These are phyloP conservation scores for Coreoperca whiteheadi DNA, from an alignment of 2,113 vertebrate species.

Conservation along the genomic window DNA sequence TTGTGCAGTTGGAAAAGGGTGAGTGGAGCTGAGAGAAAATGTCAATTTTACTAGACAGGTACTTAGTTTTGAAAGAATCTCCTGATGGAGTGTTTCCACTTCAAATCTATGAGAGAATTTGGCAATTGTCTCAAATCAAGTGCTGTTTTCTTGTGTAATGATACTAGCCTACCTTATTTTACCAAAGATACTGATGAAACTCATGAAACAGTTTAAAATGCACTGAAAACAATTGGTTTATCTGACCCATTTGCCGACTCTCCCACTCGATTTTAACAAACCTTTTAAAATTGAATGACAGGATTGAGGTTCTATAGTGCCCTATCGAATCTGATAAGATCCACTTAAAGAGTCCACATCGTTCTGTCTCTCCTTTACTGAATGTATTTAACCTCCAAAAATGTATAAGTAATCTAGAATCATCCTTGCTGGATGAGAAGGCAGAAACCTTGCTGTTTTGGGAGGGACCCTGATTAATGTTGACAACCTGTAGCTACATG, in stretches of 20 bases:
- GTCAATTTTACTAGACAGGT: not conserved
- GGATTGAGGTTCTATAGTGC: not conserved
- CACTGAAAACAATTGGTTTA: not conserved
- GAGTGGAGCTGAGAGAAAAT: not conserved
- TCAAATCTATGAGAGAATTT: not conserved
- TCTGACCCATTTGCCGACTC: not conserved
- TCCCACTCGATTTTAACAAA: not conserved
- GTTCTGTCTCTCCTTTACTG: not conserved
- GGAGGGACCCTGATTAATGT: constrained; percentile 13
- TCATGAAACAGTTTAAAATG: not conserved
- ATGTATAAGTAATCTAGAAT: not conserved
- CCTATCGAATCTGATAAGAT: not conserved
- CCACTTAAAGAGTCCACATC: not conserved
- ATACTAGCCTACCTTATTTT: not conserved
- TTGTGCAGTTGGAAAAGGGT: not conserved
- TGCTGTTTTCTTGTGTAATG: not conserved
- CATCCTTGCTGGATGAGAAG: not conserved
- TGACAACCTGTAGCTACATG: constrained; percentile 20
- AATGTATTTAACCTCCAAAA: constrained; percentile 1
- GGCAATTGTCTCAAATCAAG: not conserved
- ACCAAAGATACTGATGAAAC: not conserved
- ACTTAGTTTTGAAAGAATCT: not conserved
- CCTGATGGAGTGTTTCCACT: not conserved
- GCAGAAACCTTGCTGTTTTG: not conserved
- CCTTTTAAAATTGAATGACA: not conserved